Percentiles rank a stretch among this genome's conserved stretches.
These are phyloP conservation scores for Engystomops pustulosus DNA, from an alignment of 2,113 vertebrate species.

Conservation along the genomic window DNA sequence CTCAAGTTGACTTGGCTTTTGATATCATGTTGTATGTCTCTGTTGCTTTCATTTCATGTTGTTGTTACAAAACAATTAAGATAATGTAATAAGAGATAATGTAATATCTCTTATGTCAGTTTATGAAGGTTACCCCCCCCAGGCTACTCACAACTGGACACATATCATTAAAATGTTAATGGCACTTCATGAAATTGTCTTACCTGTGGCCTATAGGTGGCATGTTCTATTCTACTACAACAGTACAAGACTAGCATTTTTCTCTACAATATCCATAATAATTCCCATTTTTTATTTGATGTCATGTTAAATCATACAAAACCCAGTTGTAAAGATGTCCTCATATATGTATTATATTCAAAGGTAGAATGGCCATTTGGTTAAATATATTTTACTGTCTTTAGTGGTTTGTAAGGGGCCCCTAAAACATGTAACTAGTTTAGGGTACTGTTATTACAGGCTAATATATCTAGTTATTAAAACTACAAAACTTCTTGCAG, in stretches of 20 bases:
- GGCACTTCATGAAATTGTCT: background rate
- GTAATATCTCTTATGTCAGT: background rate
- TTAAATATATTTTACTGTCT: no score
- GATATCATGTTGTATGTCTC: slow-evolving; percentile 36
- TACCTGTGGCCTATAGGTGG: background rate
- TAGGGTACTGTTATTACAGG: no score
- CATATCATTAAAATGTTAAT: background rate
- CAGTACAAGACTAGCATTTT: background rate
- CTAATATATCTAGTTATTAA: background rate
- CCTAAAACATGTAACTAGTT: background rate
- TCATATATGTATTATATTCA: background rate
- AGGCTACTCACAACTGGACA: background rate
- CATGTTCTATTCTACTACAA: background rate
- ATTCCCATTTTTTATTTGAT: background rate
- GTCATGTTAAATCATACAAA: background rate
- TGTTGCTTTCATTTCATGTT: slow-evolving; percentile 37
- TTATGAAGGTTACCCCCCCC: background rate
- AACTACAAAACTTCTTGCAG: background rate
- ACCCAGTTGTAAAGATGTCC: background rate
- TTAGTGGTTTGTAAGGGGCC: background rate
- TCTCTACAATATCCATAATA: background rate
- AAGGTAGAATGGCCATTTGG: background rate
- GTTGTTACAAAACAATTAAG: slow-evolving; percentile 48
- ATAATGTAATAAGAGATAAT: background rate
- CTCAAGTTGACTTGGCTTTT: slow-evolving; percentile 54